Percentiles rank a stretch among this genome's conserved stretches.
phyloP scores from a whole-genome alignment of 2,113 vertebrate genomes.

The Psephotus haematonotus region DNA sequence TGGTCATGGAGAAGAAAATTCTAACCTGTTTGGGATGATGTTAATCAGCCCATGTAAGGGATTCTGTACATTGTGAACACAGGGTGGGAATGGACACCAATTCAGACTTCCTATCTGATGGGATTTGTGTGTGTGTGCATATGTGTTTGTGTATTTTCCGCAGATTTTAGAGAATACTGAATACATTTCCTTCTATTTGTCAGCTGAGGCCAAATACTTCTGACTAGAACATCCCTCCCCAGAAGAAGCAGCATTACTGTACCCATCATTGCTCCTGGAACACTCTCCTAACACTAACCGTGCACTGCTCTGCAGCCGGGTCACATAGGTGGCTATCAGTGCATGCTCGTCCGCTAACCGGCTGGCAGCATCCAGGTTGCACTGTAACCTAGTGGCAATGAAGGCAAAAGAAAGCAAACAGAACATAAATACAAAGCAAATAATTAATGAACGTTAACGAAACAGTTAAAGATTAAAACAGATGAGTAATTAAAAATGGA shows the following conservation, averaged over 20 bases:
- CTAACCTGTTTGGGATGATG: rapidly evolving
- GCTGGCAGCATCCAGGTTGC: slow-evolving; percentile 31
- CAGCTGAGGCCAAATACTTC: neutral
- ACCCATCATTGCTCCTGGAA: neutral
- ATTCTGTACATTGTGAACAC: neutral
- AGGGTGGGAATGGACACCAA: neutral
- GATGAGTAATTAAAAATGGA: neutral
- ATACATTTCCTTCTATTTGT: neutral
- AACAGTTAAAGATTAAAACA: neutral
- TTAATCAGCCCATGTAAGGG: rapidly evolving
- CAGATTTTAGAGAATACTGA: rapidly evolving
- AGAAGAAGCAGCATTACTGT: neutral
- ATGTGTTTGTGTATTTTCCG: rapidly evolving
- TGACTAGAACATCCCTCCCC: neutral
- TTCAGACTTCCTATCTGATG: rapidly evolving
- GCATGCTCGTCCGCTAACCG: slow-evolving; percentile 75
- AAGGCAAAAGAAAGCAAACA: slow-evolving; percentile 71
- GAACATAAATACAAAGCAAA: slow-evolving; percentile 21
- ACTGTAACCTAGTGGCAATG: slow-evolving; percentile 65
- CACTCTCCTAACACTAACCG: slow-evolving; percentile 68
- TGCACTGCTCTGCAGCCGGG: slow-evolving; percentile 71
- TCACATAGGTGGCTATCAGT: slow-evolving; percentile 77
- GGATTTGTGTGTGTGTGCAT: rapidly evolving
- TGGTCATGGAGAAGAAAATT: neutral
- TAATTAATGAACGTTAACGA: neutral